These are phyloP conservation scores for Brienomyrus longianalis DNA, from an alignment of 2,113 vertebrate genomes.

Conservation along the genomic window DNA sequence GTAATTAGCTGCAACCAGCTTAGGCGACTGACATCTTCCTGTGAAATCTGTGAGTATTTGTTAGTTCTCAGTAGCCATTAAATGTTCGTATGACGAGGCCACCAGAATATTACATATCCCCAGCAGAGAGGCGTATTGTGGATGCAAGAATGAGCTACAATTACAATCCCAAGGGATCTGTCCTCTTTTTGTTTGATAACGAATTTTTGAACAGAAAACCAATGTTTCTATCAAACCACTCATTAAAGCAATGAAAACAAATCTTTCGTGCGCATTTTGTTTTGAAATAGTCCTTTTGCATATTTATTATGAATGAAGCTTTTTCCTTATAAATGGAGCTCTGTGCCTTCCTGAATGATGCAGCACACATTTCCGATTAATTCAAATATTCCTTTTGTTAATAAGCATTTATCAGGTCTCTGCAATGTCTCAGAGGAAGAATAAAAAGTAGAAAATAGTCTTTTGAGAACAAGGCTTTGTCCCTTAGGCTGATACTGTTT, in stretches of 20 bases:
- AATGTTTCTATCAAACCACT: neutral
- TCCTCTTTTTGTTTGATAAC: neutral
- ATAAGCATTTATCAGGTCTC: neutral
- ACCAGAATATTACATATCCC: neutral
- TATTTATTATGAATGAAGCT: conserved; percentile 1
- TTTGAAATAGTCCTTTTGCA: neutral
- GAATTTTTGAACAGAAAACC: conserved; percentile 1
- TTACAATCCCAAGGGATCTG: neutral
- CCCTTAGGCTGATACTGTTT: neutral
- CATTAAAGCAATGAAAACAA: neutral
- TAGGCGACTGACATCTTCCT: neutral
- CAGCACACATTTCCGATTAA: neutral
- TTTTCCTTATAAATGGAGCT: neutral
- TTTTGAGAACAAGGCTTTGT: neutral
- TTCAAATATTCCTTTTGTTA: neutral
- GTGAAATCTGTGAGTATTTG: neutral
- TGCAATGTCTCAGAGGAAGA: neutral
- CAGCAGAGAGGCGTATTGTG: neutral
- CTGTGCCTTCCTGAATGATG: neutral
- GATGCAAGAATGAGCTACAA: neutral
- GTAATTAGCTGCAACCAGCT: neutral
- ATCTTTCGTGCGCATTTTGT: neutral
- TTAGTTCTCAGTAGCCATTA: neutral
- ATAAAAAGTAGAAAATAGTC: neutral
- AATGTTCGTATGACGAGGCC: neutral